Evolutionary conservation across 2,888 invertebrate genomes (phyloP).

Genomic region (Acanthoscelides obtectus): DNA sequence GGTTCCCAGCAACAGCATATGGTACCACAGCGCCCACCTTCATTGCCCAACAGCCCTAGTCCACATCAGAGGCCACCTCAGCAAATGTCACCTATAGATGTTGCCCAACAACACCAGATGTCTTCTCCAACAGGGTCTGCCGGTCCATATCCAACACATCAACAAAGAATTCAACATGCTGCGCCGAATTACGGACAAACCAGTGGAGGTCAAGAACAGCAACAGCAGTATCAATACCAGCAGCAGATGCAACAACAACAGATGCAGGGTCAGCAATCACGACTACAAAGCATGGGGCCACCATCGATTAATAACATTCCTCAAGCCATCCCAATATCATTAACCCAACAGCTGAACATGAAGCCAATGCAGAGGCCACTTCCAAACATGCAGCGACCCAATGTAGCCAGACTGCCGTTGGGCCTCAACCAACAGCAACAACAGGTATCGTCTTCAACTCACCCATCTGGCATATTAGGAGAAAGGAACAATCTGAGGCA

Average conservation of each 20-base stretch:
- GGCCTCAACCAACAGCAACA: conserved; percentile 37
- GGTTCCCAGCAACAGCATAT: conserved; percentile 20
- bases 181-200: conserved; percentile 10
- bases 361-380: conserved; percentile 24
- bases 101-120: conserved; percentile 26
- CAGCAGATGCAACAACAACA: background rate
- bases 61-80: conserved; percentile 45
- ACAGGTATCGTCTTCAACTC: conserved; percentile 55
- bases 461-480: conserved; percentile 53
- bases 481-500: conserved; percentile 44
- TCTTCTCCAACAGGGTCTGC: conserved; percentile 22
- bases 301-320: conserved; percentile 27
- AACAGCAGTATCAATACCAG: background rate
- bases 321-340: conserved; percentile 30
- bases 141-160: conserved; percentile 13
- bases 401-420: conserved; percentile 30
- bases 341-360: conserved; percentile 40
- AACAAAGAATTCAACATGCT: conserved; percentile 14
- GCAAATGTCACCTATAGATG: conserved; percentile 37
- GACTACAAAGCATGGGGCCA: conserved; percentile 26
- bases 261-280: background rate
- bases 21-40: conserved; percentile 28
- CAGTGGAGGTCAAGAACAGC: background rate
- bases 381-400: conserved; percentile 28
- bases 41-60: conserved; percentile 26